Conservation (phyloP, 2,113 vertebrate species). For the Murina feae region DNA sequence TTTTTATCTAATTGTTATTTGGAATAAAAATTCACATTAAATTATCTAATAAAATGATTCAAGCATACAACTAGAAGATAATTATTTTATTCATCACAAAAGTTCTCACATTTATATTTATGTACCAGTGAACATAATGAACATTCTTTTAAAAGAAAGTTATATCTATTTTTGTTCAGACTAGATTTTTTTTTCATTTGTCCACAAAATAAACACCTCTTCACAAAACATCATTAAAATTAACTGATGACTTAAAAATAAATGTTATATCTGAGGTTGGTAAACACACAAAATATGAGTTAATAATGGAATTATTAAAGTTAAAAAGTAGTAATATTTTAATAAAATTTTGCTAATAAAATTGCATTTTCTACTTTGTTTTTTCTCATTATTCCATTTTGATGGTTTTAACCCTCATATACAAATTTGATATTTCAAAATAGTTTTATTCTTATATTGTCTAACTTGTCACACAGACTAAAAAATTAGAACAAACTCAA, state of each 20-base stretch:
- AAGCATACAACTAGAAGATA: slow-evolving; percentile 16
- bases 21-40: slow-evolving; percentile 21
- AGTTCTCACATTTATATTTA: slow-evolving; percentile 28
- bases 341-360: slow-evolving; percentile 7
- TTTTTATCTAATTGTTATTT: background rate
- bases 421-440: background rate
- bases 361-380: background rate
- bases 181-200: background rate
- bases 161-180: slow-evolving; percentile 26
- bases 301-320: background rate
- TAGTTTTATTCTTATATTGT: background rate
- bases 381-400: background rate
- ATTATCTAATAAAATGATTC: slow-evolving; percentile 26
- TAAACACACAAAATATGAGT: background rate
- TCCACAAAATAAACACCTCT: background rate
- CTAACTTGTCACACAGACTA: background rate
- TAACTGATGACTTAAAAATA: background rate
- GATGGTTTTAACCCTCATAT: background rate
- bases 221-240: background rate
- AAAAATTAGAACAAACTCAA: slow-evolving; percentile 12
- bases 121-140: background rate
- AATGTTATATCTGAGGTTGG: background rate
- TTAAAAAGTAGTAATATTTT: background rate
- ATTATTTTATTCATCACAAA: slow-evolving; percentile 10
- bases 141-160: background rate